phyloP scores from a whole-genome alignment of 2,113 vertebrate genomes.

The Melanotaenia duboulayi region DNA sequence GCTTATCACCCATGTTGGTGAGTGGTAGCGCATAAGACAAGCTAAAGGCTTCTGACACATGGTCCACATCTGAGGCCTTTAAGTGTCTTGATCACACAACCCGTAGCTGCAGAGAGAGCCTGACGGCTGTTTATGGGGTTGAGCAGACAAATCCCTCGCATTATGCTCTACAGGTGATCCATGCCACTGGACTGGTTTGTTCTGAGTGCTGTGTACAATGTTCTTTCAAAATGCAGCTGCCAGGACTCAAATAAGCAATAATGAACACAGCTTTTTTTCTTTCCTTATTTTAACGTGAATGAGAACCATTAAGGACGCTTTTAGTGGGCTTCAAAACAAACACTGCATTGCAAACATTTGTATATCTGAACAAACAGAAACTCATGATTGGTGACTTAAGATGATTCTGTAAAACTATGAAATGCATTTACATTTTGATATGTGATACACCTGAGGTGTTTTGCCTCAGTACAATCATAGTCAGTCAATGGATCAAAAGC shows the following conservation, averaged over 20 bases:
- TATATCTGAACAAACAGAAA: slow-evolving; percentile 3
- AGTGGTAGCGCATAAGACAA: slow-evolving; percentile 61
- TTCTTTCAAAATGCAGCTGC: slow-evolving; percentile 36
- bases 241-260: slow-evolving; percentile 39
- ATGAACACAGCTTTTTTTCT: slow-evolving; percentile 44
- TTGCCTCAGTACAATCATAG: background rate
- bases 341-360: slow-evolving; percentile 4
- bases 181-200: slow-evolving; percentile 55
- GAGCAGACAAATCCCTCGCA: slow-evolving; percentile 63
- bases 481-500: slow-evolving; percentile 25
- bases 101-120: slow-evolving; percentile 54
- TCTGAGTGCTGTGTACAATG: slow-evolving; percentile 18
- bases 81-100: slow-evolving; percentile 60
- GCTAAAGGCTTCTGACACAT: slow-evolving; percentile 70
- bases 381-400: background rate
- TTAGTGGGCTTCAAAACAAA: slow-evolving; percentile 13
- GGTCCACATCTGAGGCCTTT: slow-evolving; percentile 68
- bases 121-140: slow-evolving; percentile 54
- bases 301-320: slow-evolving; percentile 37
- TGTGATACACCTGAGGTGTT: background rate
- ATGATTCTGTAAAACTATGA: background rate
- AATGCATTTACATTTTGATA: background rate
- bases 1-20: slow-evolving; percentile 61
- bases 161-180: slow-evolving; percentile 67
- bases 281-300: slow-evolving; percentile 27